Base-by-base conservation (phyloP, 2,797 vertebrate genomes). In the Anabacerthia variegaticeps region DNA sequence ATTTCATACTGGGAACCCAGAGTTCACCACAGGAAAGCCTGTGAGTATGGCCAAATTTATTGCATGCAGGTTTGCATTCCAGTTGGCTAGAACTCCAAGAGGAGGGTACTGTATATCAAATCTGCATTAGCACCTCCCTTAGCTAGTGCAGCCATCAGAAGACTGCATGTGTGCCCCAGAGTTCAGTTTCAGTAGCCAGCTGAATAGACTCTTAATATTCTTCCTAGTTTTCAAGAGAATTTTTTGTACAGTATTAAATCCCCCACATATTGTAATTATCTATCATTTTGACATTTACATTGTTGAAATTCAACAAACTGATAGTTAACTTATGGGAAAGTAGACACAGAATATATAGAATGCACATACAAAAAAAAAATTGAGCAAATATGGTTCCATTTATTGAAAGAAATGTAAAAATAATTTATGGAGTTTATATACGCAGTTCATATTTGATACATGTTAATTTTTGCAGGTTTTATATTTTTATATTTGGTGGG, bases 21-120 rank as follows among this genome's bases (percentile, higher is more conserved):
- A 92, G 87, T 52, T 94, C 87, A 86, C 95, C 76, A 81, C 89
- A 92, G 95, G 91, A 94, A 88, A 91, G 87, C 51, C 63, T 56
- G 27, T 91, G 92, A 94, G 51, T 56, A 69, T 76, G 76, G 73
- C 51, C 63, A 90, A 86, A 94, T 96, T 92, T 93, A 91, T 93
- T 73, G 20, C 72, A 72, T 55, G 34, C 32, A 62, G 58, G 65
- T 86, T 89, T 93, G 10, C 54, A 59, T 78, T 94, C 76, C 66
- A 85, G 68, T 94, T 95, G 82, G 76, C 87, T 90, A 49, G 73
- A 88, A 88, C 58, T 89, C 36, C 28, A 48, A 84, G 69, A 56
- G 66, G 72, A 83, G 46, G 34, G 65, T 89, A 37, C n/a, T 77
- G 16, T 78, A 41, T 92, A 61, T 83, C 65, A 85, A 80, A 62